phyloP scores from a whole-genome alignment of 30 jellyfish, hydroid and myxozoan genomes.

The Hydractinia symbiolongicarpus region DNA sequence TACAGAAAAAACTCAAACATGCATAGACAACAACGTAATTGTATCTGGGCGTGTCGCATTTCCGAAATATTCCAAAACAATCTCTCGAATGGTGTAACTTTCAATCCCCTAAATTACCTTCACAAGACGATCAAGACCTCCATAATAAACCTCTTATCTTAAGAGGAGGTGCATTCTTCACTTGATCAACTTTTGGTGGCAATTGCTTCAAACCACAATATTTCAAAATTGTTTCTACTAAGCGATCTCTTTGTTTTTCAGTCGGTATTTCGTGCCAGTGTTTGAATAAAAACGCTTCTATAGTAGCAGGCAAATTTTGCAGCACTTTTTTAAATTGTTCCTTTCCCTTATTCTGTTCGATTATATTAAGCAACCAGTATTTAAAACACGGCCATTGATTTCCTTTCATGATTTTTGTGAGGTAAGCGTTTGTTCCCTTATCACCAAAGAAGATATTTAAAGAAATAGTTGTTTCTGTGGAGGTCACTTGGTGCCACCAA shows the following conservation, averaged over 20 bases:
- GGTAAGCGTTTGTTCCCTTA: slow-evolving; percentile 58
- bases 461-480: slow-evolving; percentile 70
- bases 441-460: slow-evolving; percentile 96
- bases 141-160: slow-evolving; percentile 90
- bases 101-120: too few relatives aligned
- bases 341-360: slow-evolving; percentile 70
- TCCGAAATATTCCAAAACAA: too few relatives aligned
- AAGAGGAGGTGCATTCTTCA: slow-evolving; percentile 78
- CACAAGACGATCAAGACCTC: slow-evolving; percentile 53
- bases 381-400: slow-evolving; percentile 71
- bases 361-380: slow-evolving; percentile 86
- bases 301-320: slow-evolving; percentile 48
- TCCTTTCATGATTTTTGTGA: slow-evolving; percentile 77
- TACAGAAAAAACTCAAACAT: too few relatives aligned
- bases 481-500: slow-evolving; percentile 99
- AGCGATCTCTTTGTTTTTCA: slow-evolving; percentile 46
- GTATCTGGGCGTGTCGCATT: too few relatives aligned
- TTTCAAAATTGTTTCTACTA: slow-evolving; percentile 44
- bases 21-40: too few relatives aligned
- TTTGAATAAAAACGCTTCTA: slow-evolving; percentile 56
- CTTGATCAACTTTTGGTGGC: slow-evolving; percentile 30
- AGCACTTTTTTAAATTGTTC: slow-evolving; percentile 66
- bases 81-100: too few relatives aligned
- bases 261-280: slow-evolving; percentile 98
- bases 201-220: slow-evolving; percentile 47